Evolutionary conservation across 2,797 vertebrate genomes (phyloP), one percentile per base, ranked within the genome.

Genomic region (Podarcis siculus): DNA sequence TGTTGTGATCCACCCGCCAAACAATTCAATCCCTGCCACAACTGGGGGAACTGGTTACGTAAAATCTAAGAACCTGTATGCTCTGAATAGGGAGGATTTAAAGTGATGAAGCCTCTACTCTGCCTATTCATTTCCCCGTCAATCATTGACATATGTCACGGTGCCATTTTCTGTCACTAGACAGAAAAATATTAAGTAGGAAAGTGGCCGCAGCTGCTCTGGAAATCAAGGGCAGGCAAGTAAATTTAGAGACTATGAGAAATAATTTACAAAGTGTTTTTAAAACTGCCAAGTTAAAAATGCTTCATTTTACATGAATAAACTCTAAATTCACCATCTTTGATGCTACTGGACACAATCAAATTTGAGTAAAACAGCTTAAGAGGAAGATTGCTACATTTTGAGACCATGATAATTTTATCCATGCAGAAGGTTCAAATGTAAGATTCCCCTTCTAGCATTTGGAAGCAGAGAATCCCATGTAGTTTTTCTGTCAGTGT

Each of bases 81-180:
- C 49, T 85, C 79, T 89, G 87, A 88, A 82, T 81, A 86, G 82
- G 23, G 83, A n/a, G 9, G 42, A 90, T 91, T 94, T 93, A 78
- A 87, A n/a, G 19, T 66, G 77, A 75, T 85, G 85, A 89, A 89
- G 77, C 77, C 81, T 89, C 91, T 37, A 87, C 37, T 79, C 75
- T 37, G 92, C 61, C 42, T 83, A 45, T 37, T 90, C 81, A 61
- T 91, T 81, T 86, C 88, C 66, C 75, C 76, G 66, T 84, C 89
- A 91, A 30, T 89, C 79, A 91, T 39, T 39, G 73, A 84, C 19
- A 15, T 90, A 85, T 89, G 19, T 7, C 61, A 67, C 79, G 64
- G n/a, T 92, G 86, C 21, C 1, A 79, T 79, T 82, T 81, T 49
- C 66, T 89, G 71, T 79, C 66, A 23, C 25, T 76, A 27, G 72